Evolutionary conservation across 2,797 vertebrate genomes (phyloP).

Genomic region (Octomys mimax): DNA sequence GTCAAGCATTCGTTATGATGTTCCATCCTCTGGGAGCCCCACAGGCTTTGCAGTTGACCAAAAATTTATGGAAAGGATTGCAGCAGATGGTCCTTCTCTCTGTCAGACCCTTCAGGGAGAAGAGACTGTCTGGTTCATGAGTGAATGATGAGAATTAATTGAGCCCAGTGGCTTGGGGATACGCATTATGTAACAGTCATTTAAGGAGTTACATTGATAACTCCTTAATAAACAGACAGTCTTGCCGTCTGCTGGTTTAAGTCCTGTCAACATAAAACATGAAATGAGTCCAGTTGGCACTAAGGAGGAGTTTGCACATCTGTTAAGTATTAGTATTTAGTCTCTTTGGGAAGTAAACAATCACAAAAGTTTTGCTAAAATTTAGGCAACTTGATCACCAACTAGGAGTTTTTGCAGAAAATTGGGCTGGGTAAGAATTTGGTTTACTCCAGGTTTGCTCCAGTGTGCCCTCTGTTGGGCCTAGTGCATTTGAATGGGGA

Average conservation of each 20-base stretch:
- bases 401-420: background rate
- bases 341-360: constrained; percentile 37
- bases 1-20: background rate
- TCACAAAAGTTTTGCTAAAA: constrained; percentile 42
- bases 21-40: background rate
- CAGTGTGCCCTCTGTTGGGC: background rate
- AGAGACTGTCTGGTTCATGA: background rate
- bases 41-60: background rate
- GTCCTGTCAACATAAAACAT: constrained; percentile 47
- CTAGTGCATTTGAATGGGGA: background rate
- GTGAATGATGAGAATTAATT: constrained; percentile 29
- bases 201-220: constrained; percentile 8
- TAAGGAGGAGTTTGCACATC: constrained; percentile 1
- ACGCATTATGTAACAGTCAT: background rate
- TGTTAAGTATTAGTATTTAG: constrained; percentile 39
- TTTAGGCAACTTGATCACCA: constrained; percentile 22
- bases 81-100: background rate
- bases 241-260: constrained; percentile 7
- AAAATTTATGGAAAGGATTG: constrained; percentile 21
- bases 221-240: background rate
- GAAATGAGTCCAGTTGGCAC: constrained; percentile 53
- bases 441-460: background rate
- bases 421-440: background rate
- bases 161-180: background rate
- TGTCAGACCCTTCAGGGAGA: background rate